Conservation (phyloP, 2,888 invertebrate genomes). For the Dynastes grantii region DNA sequence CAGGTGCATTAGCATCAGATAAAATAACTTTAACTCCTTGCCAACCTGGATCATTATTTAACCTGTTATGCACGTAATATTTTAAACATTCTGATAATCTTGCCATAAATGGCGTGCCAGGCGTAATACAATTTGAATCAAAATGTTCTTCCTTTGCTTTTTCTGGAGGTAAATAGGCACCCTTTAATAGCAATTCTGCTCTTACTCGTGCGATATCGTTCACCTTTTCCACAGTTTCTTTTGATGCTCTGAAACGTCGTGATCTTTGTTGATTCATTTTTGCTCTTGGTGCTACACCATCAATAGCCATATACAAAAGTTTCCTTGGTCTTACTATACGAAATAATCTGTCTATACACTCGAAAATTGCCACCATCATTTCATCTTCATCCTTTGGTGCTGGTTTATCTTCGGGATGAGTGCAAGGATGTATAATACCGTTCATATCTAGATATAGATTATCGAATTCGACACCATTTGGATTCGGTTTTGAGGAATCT, state of each 20-base stretch:
- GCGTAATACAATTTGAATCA: conserved; percentile 99
- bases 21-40: conserved; percentile 93
- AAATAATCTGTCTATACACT: conserved; percentile 96
- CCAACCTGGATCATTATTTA: conserved; percentile 98
- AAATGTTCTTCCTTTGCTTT: conserved; percentile 95
- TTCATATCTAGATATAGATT: conserved; percentile 99
- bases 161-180: conserved; percentile 85
- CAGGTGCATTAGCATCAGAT: conserved; percentile 99
- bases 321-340: conserved; percentile 92
- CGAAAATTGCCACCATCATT: conserved; percentile 99
- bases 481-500: conserved; percentile 91
- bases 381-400: conserved; percentile 99
- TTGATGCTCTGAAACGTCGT: conserved; percentile 95
- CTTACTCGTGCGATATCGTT: conserved; percentile 88
- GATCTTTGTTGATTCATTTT: conserved; percentile 99
- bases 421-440: conserved; percentile 99
- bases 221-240: conserved; percentile 92
- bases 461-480: conserved; percentile 97
- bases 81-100: conserved; percentile 87
- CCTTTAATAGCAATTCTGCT: conserved; percentile 81
- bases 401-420: conserved; percentile 98
- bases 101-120: conserved; percentile 99
- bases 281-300: conserved; percentile 98
- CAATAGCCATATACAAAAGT: conserved; percentile 98
- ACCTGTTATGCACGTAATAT: conserved; percentile 90